Base-by-base conservation (phyloP, 2,113 vertebrate genomes). In the Varanus salvator region DNA sequence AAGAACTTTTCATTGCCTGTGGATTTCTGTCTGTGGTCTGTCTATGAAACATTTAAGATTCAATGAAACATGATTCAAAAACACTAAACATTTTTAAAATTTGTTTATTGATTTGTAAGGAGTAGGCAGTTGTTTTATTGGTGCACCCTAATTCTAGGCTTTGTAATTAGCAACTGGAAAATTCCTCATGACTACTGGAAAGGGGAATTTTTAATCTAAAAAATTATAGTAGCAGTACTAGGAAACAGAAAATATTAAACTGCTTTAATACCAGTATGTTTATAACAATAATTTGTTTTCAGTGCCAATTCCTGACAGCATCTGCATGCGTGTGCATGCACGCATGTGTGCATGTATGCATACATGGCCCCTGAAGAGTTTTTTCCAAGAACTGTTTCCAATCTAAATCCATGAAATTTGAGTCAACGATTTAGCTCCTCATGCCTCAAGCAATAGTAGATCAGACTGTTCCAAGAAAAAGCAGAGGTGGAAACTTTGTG, bases 391-490 rank as follows among this genome's bases (percentile, higher is more conserved):
- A 31, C 57, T 1, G 83, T 94, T 90, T n/a, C 68, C 93, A 89
- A 90, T 44, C 25, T 90, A 21, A 84, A 54, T 52, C 31, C 90
- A 54, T 50, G 38, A 38, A 75, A 78, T 81, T 31, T 78, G 34
- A 90, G 48, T 38, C 86, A 91, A 0, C 1, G 86, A 38, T 83
- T 93, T 50, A 83, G 52, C 19, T 17, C 88, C 6, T 91, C 2
- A 75, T 90, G 77, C 29, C 78, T 89, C 52, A 72, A 93, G 21
- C 38, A 90, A 93, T 85, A 21, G 17, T 81, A 60, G 74, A 5
- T 87, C 87, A 86, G 57, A 77, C 21, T 7, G 91, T 88, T 29
- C 27, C 34, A 29, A 64, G 6, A 74, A 84, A 68, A 85, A 92
- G 23, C 27, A 91, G 80, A 91, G 50, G 72, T 80, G 4, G 29